phyloP scores from a whole-genome alignment of 2,888 invertebrate species.

The Malachius bipustulatus region DNA sequence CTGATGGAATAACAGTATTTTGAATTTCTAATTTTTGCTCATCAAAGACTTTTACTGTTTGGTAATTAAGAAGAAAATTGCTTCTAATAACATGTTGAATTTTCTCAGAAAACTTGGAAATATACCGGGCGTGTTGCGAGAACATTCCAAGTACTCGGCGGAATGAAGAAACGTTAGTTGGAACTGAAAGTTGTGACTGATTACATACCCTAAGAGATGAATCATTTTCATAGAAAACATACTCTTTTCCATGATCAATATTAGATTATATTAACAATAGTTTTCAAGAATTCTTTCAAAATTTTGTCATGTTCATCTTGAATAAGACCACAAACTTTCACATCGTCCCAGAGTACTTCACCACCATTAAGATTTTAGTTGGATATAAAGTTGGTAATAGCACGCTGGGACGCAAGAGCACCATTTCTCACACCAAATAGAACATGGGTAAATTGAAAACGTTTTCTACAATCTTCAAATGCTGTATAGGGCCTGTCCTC shows the following conservation, averaged over 20 bases:
- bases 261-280: not conserved
- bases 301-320: conserved; percentile 14
- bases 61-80: not conserved
- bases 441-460: conserved; percentile 17
- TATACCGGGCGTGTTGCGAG: not conserved
- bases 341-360: conserved; percentile 12
- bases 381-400: conserved; percentile 9
- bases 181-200: not conserved
- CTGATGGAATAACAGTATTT: not conserved
- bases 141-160: conserved; percentile 3
- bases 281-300: conserved; percentile 4
- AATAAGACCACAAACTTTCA: conserved; percentile 14
- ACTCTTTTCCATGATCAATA: not conserved
- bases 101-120: not conserved
- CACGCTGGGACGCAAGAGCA: conserved; percentile 13
- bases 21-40: not conserved
- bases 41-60: not conserved
- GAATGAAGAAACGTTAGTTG: not conserved
- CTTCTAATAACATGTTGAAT: not conserved
- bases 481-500: conserved; percentile 14
- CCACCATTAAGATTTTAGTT: conserved; percentile 11
- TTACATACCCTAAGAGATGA: not conserved
- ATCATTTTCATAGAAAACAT: not conserved
- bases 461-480: conserved; percentile 14
- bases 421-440: conserved; percentile 18